Evolutionary conservation across 2,113 vertebrate genomes (phyloP).

Genomic region (Pachycephala philippinensis): DNA sequence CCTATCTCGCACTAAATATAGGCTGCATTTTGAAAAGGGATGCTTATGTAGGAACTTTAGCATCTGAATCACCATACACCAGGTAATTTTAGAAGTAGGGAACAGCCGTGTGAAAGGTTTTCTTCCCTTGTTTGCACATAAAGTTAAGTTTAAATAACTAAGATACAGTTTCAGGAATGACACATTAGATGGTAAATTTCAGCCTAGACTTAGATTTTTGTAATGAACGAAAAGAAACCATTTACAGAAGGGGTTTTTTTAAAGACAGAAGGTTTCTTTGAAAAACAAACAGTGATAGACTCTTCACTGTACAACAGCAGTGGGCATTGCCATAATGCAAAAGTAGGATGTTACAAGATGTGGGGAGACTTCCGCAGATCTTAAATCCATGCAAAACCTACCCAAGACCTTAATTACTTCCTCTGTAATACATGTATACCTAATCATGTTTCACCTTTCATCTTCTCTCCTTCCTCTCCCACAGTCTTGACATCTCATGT

Average conservation of each 20-base stretch:
- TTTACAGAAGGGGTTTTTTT: not conserved
- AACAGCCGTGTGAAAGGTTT: not conserved
- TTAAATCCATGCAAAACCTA: not conserved
- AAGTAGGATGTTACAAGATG: not conserved
- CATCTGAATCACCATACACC: not conserved
- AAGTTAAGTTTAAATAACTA: not conserved
- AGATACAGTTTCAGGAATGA: not conserved
- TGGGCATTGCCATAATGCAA: not conserved
- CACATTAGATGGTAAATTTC: not conserved
- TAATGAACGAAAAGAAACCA: not conserved
- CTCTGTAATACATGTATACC: not conserved
- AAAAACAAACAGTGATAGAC: not conserved
- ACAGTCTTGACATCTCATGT: not conserved
- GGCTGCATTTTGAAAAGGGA: not conserved
- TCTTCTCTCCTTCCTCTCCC: not conserved
- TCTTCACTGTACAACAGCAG: not conserved
- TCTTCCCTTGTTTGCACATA: not conserved
- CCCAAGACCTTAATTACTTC: conserved; percentile 18
- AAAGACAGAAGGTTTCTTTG: not conserved
- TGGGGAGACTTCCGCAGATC: not conserved
- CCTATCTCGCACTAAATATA: not conserved
- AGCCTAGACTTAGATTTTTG: not conserved
- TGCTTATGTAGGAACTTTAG: not conserved
- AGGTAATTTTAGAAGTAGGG: not conserved
- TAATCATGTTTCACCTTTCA: conserved; percentile 23